Conservation (phyloP, 2,113 vertebrate species). For the Rhegmatorhina hoffmannsi region DNA sequence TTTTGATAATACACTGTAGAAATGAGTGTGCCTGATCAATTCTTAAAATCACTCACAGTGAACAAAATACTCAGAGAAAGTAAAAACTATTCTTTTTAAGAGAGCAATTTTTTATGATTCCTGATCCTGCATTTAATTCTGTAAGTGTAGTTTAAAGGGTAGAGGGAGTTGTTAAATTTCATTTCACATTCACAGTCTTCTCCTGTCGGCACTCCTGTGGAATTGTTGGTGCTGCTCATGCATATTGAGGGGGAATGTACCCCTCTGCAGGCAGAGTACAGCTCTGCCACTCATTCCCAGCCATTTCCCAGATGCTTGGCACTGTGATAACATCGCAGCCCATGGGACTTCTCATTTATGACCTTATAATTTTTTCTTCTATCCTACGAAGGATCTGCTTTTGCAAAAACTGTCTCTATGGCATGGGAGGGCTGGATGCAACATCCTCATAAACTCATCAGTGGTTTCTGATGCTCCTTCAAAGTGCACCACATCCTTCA, state of each 20-base stretch:
- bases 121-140: slow-evolving; percentile 36
- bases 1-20: slow-evolving; percentile 10
- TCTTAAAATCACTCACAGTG: slow-evolving; percentile 13
- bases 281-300: slow-evolving; percentile 2
- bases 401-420: not conserved
- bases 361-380: not conserved
- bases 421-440: not conserved
- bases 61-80: slow-evolving; percentile 3
- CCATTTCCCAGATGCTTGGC: not conserved
- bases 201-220: not conserved
- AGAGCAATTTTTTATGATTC: not conserved
- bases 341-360: not conserved
- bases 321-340: not conserved
- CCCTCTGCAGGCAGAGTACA: not conserved
- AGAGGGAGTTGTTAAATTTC: slow-evolving; percentile 45
- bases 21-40: slow-evolving; percentile 13
- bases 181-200: slow-evolving; percentile 35
- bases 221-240: slow-evolving; percentile 13
- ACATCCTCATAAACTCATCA: not conserved
- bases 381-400: not conserved
- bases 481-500: not conserved
- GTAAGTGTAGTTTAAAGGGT: slow-evolving; percentile 30
- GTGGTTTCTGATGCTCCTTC: slow-evolving; percentile 3
- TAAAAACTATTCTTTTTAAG: not conserved
- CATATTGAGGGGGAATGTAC: not conserved